These are phyloP conservation scores for Cephalopholis sonnerati DNA, from an alignment of 2,113 vertebrate genomes.

Conservation along the genomic window DNA sequence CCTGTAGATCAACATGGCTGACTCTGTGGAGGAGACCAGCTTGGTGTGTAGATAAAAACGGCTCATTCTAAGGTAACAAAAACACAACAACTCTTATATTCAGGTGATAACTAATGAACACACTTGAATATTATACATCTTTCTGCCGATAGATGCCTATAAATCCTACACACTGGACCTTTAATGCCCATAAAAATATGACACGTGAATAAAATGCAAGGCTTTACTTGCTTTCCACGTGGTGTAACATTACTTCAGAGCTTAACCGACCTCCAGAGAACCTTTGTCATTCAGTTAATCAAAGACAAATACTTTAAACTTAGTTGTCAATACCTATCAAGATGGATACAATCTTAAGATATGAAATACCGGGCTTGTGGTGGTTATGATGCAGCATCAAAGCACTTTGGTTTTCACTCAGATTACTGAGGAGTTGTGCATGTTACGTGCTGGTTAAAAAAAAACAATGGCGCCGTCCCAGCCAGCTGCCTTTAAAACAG, in stretches of 20 bases:
- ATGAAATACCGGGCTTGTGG: background rate
- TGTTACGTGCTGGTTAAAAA: constrained; percentile 27
- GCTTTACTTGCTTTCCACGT: background rate
- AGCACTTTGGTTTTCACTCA: constrained; percentile 71
- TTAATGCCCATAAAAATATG: background rate
- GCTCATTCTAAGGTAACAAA: too few species aligned
- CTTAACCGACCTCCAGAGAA: background rate
- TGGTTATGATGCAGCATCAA: constrained; percentile 40
- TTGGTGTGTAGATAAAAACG: too few species aligned
- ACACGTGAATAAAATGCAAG: background rate
- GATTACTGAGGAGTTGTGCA: constrained; percentile 59
- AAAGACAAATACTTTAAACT: background rate
- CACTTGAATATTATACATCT: too few species aligned
- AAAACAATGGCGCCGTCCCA: constrained; percentile 47
- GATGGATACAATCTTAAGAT: background rate
- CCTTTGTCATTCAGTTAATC: background rate
- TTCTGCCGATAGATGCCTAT: too few species aligned
- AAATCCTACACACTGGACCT: too few species aligned
- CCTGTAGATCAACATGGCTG: too few species aligned
- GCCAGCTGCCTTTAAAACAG: constrained; percentile 59
- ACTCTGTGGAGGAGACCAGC: too few species aligned
- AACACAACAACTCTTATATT: too few species aligned
- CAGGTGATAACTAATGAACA: too few species aligned
- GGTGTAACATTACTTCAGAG: background rate
- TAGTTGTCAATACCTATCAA: background rate